phyloP scores from a whole-genome alignment of 53 echinoderm and acorn worm species.

The Apostichopus leukothele region DNA sequence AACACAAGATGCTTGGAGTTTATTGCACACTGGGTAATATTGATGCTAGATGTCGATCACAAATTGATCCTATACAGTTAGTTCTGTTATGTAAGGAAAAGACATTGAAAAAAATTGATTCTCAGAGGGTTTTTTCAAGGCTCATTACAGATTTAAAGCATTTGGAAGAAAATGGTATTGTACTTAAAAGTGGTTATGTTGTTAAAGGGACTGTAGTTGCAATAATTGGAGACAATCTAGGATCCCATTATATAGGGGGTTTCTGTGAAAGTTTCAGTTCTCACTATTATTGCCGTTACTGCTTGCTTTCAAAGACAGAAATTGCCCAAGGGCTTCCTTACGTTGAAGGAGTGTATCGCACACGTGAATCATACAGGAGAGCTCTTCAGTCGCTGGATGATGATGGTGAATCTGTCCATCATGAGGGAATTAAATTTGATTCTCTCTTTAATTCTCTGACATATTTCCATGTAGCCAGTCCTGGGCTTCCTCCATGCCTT shows the following conservation, averaged over 20 bases:
- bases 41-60: conserved; percentile 50
- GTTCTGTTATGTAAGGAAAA: conserved; percentile 71
- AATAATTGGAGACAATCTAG: conserved; percentile 62
- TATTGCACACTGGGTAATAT: conserved; percentile 73
- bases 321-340: conserved; percentile 55
- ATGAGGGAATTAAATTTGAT: conserved; percentile 63
- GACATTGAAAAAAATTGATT: conserved; percentile 51
- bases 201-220: conserved; percentile 47
- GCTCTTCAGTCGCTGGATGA: conserved; percentile 37
- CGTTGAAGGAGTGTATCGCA: conserved; percentile 61
- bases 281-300: conserved; percentile 58
- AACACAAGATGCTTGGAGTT: conserved; percentile 64
- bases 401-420: background rate
- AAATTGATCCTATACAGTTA: conserved; percentile 59
- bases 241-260: conserved; percentile 67
- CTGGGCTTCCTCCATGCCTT: conserved; percentile 69
- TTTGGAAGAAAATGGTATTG: conserved; percentile 53
- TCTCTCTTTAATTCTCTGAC: conserved; percentile 64
- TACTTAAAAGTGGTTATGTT: background rate
- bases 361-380: conserved; percentile 51
- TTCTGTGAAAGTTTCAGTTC: conserved; percentile 62
- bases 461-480: conserved; percentile 63
- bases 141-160: conserved; percentile 54
- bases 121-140: conserved; percentile 49
- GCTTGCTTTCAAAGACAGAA: conserved; percentile 45